Evolutionary conservation across 2,888 invertebrate genomes (phyloP), one percentile per base, ranked within the genome.

Genomic region (Cephalotes varians): DNA sequence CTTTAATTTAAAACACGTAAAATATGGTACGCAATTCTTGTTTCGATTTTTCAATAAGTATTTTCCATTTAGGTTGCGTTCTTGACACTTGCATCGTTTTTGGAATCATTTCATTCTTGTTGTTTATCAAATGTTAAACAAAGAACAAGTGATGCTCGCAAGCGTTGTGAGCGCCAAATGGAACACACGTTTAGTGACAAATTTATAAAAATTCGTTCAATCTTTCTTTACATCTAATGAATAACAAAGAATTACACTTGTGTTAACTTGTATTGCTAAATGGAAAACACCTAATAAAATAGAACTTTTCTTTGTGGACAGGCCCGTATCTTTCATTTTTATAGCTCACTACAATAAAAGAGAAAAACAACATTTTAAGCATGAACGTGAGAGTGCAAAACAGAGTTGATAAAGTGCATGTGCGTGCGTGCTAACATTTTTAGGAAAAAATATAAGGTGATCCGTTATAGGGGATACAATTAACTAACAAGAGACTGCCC

Each of bases 391-490:
- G 37, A 25, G 82, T 89, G 88, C 88, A 67, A 79, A 62, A 82
- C 21, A 84, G 47, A 10, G 47, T 40, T 31, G 76, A 79, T 71
- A 58, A 76, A 34, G 84, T 88, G 85, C 84, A 82, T 86, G 84
- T 86, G 86, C 67, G 56, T 77, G 56, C 69, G 44, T 71, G 51
- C 51, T 60, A 31, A 58, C 15, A 60, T 60, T 60, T 73, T 25
- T 31, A 60, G 21, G 28, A 74, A 47, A 12, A 62, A 47, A 47
- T 62, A 47, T 12, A 49, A 2, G n/a, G n/a, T 47, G 31, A 3
- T 31, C 28, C 58, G 58, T 58, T 58, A 60, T 31, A 9, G 40
- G 5, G 12, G 15, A 44, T 58, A 21, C 15, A 44, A 40, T 15
- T 18, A n/a, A n/a, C n/a, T n/a, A n/a, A 40, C 9, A n/a, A 47